Evolutionary conservation across 2,797 vertebrate genomes (phyloP), one percentile per base, ranked within the genome.

Genomic region (Chrysocyon brachyurus): DNA sequence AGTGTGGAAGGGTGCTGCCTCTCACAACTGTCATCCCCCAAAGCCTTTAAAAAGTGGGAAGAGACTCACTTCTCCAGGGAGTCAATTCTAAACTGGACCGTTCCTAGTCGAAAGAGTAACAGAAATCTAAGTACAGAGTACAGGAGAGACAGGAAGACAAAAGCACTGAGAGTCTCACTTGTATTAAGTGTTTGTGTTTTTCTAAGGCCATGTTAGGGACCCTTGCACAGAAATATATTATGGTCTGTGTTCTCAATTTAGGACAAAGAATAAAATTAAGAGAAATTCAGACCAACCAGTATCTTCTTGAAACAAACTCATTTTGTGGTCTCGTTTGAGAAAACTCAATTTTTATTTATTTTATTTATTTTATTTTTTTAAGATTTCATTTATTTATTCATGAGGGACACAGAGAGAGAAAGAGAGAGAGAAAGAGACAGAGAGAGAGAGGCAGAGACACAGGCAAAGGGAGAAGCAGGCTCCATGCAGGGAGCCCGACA

Each of bases 291-390:
- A 24, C 11, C 19, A 90, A 90, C 61, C 33, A 94, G 14, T 68
- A 94, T 64, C 70, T 83, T 9, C 75, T 94, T 89, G 54, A 92
- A 87, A 94, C 64, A 86, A 93, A 75, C 19, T 49, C 75, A 21
- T 52, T 82, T 90, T 90, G 52, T 54, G 26, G n/a, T 89, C 22
- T 63, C 19, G 49, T 73, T 33, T 91, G 70, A 96, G 36, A 95
- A 87, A 96, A 90, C 17, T 59, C 64, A 89, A 56, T 63, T 64
- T 93, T 92, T 46, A 46, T 46, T 46, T 46, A 8, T 40, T 40
- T 40, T 40, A 40, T 40, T 40, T 40, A 40, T 46, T 46, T 46
- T 46, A 46, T 46, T 46, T 46, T 46, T 46, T 46, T 8, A 46
- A 46, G 40, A 46, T 46, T 46, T 46, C 6, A 46, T 46, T 46